These are phyloP conservation scores for Takifugu flavidus DNA, from an alignment of 2,113 vertebrate genomes.

Conservation along the genomic window DNA sequence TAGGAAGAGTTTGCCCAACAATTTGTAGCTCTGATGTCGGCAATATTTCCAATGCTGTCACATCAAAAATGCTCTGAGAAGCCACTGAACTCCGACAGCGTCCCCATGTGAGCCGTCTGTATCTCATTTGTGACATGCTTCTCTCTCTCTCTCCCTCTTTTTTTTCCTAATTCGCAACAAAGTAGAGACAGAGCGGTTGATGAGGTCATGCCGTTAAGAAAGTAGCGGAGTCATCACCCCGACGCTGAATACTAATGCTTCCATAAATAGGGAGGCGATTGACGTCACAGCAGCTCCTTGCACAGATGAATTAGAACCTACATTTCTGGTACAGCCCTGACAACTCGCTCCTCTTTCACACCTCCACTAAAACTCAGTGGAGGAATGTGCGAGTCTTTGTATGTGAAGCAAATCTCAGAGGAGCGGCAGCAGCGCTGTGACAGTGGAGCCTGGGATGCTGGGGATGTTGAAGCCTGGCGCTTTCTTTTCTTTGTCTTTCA, in stretches of 20 bases:
- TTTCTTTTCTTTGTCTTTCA: slow-evolving; percentile 43
- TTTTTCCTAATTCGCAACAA: slow-evolving; percentile 42
- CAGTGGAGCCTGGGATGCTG: slow-evolving; percentile 47
- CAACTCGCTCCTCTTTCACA: slow-evolving; percentile 57
- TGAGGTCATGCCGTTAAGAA: slow-evolving; percentile 49
- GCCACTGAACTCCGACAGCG: slow-evolving; percentile 43
- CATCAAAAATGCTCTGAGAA: slow-evolving; percentile 63
- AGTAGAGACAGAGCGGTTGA: slow-evolving; percentile 28
- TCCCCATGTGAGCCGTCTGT: slow-evolving; percentile 46
- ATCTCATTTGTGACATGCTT: slow-evolving; percentile 51
- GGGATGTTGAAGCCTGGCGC: slow-evolving; percentile 49
- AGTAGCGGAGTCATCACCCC: slow-evolving; percentile 29
- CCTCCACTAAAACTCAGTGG: slow-evolving; percentile 48
- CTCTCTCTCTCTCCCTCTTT: slow-evolving; percentile 4
- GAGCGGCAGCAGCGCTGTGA: slow-evolving; percentile 49
- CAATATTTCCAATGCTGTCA: slow-evolving; percentile 60
- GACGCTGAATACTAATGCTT: slow-evolving; percentile 42
- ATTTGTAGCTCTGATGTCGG: slow-evolving; percentile 52
- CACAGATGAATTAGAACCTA: slow-evolving; percentile 48
- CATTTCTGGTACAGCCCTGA: slow-evolving; percentile 51
- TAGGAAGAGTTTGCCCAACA: slow-evolving; percentile 40
- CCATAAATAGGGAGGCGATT: slow-evolving; percentile 57
- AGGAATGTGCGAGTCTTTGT: slow-evolving; percentile 57
- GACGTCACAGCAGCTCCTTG: slow-evolving; percentile 46
- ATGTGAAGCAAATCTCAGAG: slow-evolving; percentile 59